Evolutionary conservation across 92 coral and sea anemone genomes (phyloP), one percentile per base, ranked within the genome.

Genomic region (Zoanthus sociatus): DNA sequence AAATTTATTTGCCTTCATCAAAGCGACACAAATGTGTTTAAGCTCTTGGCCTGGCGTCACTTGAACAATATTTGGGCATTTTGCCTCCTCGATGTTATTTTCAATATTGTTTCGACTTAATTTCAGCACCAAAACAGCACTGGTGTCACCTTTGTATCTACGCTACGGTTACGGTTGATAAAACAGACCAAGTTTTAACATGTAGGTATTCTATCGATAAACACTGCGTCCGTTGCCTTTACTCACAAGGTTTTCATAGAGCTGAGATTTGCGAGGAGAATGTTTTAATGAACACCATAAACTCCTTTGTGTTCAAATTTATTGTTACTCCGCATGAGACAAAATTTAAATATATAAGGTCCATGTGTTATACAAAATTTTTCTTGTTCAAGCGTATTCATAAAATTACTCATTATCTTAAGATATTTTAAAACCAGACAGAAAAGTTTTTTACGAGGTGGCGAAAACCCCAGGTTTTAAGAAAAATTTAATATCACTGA

Each of bases 91-190:
- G 20, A 5, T 44, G 46, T 63, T 68, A 51, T 42, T 79, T 64
- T 66, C 55, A 68, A 81, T 81, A 81, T 81, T 81, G 76, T 74
- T 81, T 67, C 61, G 85, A 81, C 75, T 81, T 67, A 67, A 66
- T 47, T 66, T 81, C 85, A 81, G 66, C 73, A 81, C 64, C 84
- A 67, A 3, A 11, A 77, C 17, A 74, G 56, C 84, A 61, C 17
- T 81, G 61, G 73, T 63, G 75, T 81, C 75, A 67, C 45, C 20
- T 81, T 67, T 26, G 85, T 79, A 42, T 63, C 84, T 63, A 81
- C 53, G 85, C 75, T 81, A 81, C 85, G 51, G 85, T 81, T 81
- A 66, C 75, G 85, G 74, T 66, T 81, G 60, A 50, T n/a, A 21
- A 78, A 61, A 55, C 47, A 16, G 55, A 78, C 18, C 6, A 45